Base-by-base conservation (phyloP, 2,113 vertebrate species). In the Lepus timidus region DNA sequence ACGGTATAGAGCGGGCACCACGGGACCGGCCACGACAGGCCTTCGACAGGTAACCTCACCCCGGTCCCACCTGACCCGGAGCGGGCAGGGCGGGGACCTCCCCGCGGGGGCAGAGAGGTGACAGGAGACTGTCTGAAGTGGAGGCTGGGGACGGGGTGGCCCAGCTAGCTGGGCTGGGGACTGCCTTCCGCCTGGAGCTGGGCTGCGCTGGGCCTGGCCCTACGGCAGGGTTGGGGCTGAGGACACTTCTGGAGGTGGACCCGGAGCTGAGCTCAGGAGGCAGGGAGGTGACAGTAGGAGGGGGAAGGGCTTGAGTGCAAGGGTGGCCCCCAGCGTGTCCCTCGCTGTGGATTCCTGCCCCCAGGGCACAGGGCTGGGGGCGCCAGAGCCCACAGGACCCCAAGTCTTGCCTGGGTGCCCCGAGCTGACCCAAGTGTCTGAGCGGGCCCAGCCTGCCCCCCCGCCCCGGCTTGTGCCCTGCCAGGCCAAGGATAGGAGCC, bases 11-110 rank as follows among this genome's bases (percentile, higher is more conserved):
- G 85, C 0, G 16, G 98, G 87, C 90, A 96, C 96, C 94, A 88
- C 91, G 92, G 93, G 81, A 78, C 75, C 23, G 76, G 95, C 98
- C 97, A 96, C 95, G 91, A 95, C 97, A 95, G 98, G 98, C 97
- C 96, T 97, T 98, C 97, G 97, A 94, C 97, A 98, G 96, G 95
- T 97, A 97, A 68, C 14, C 62, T 2, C 31, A 22, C 13, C 61
- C 29, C 0, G 13, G 10, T 39, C 19, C 13, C 52, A 0, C 11
- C 44, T 12, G 68, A 22, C 58, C 49, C 27, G 27, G 64, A n/a
- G 5, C 20, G 23, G 68, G 31, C 7, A 33, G 23, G 31, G 71
- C 9, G 12, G 70, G 55, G 27, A 29, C 23, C 22, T 7, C 2
- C 1, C 10, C 70, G 61, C 23, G 27, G 29, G 25, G 67, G 70